These are phyloP conservation scores for Drosophila paracracens DNA, from an alignment of 2,888 invertebrate species.

Conservation along the genomic window DNA sequence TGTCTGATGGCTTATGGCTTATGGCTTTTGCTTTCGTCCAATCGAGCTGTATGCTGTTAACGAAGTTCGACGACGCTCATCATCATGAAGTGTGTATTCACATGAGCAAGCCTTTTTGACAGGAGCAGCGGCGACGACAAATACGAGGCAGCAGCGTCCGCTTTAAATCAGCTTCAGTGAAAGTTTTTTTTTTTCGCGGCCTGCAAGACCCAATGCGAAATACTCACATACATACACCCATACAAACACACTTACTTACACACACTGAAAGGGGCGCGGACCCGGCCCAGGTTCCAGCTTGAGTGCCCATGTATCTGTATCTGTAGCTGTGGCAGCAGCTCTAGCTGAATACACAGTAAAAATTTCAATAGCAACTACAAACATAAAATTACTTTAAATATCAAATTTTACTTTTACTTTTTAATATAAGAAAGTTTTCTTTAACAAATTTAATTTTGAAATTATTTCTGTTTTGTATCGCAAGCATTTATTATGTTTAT, in stretches of 20 bases:
- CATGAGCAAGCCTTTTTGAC: constrained; percentile 69
- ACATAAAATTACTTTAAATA: neutral
- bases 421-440: neutral
- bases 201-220: constrained; percentile 52
- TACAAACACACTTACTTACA: neutral
- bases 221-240: constrained; percentile 11
- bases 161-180: constrained; percentile 72
- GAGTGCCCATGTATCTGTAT: constrained; percentile 12
- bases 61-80: constrained; percentile 56
- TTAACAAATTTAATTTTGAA: neutral
- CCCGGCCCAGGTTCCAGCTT: constrained; percentile 6
- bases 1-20: constrained; percentile 43
- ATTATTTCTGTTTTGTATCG: neutral
- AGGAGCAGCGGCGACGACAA: constrained; percentile 59
- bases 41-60: constrained; percentile 31
- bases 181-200: constrained; percentile 62
- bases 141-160: constrained; percentile 42
- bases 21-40: constrained; percentile 23
- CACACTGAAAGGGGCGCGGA: constrained; percentile 16
- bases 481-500: neutral
- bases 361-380: neutral
- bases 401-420: neutral
- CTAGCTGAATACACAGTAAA: neutral
- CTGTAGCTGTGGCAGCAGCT: constrained; percentile 5
- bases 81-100: constrained; percentile 63